These are phyloP conservation scores for Lapara coniferarum DNA, from an alignment of 2,888 invertebrate genomes.

Conservation along the genomic window DNA sequence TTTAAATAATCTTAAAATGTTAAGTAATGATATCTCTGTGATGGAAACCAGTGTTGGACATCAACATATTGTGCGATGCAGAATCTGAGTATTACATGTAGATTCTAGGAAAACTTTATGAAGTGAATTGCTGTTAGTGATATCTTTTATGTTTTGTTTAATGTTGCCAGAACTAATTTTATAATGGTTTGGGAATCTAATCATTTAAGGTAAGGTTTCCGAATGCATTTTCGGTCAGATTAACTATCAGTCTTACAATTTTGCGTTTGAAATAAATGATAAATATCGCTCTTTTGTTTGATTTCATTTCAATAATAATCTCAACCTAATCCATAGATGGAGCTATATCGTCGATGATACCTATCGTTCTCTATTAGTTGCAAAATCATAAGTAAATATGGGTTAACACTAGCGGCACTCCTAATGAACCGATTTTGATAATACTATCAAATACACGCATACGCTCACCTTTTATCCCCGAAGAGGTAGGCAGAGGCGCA, in stretches of 20 bases:
- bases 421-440: too few species aligned
- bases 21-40: conserved; percentile 78
- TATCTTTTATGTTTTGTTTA: conserved; percentile 76
- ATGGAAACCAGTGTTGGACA: conserved; percentile 75
- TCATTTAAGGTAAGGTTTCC: conserved; percentile 62
- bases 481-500: too few species aligned
- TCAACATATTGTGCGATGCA: conserved; percentile 64
- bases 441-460: too few species aligned
- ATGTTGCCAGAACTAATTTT: conserved; percentile 80
- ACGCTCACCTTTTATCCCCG: too few species aligned
- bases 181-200: conserved; percentile 73
- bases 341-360: not conserved
- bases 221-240: conserved; percentile 74
- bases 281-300: conserved; percentile 48
- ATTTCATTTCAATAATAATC: conserved; percentile 13
- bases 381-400: too few species aligned
- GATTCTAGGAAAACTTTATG: conserved; percentile 71
- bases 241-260: conserved; percentile 79
- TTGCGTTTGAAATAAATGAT: conserved; percentile 82
- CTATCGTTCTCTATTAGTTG: too few species aligned
- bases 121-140: conserved; percentile 80
- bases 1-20: conserved; percentile 71
- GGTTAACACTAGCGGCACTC: too few species aligned
- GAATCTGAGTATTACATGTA: conserved; percentile 80
- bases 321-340: not conserved